phyloP scores from a whole-genome alignment of 2,797 vertebrate genomes.

The Aeoliscus strigatus region DNA sequence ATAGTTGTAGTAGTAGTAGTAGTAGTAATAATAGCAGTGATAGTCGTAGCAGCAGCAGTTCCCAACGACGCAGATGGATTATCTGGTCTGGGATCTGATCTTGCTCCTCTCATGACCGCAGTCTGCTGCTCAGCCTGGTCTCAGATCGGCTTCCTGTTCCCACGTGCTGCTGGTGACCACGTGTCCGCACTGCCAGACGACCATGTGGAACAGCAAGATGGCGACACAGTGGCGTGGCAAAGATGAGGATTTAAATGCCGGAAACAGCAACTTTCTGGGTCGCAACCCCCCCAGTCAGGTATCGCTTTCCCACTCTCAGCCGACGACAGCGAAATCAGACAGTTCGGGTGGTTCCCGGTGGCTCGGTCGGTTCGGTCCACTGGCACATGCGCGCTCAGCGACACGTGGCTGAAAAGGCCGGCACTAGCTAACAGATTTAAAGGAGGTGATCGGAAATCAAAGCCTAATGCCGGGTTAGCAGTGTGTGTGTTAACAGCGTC shows the following conservation, averaged over 20 bases:
- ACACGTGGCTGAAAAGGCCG: constrained; percentile 68
- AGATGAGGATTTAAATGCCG: constrained; percentile 69
- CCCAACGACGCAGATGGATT: no score
- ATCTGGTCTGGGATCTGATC: constrained; percentile 28
- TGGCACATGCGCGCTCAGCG: constrained; percentile 36
- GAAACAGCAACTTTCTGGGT: constrained; percentile 41
- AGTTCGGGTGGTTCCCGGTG: not conserved
- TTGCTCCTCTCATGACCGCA: accelerated
- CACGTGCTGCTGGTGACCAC: constrained; percentile 43
- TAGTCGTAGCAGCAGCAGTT: no score
- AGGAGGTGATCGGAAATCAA: constrained; percentile 4
- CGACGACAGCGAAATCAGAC: accelerated
- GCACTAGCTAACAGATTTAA: constrained; percentile 20
- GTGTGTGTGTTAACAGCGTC: no score
- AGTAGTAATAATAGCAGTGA: no score
- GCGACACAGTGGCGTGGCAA: constrained; percentile 80
- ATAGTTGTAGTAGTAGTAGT: no score
- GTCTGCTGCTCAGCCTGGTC: constrained; percentile 13
- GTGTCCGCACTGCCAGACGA: constrained; percentile 59
- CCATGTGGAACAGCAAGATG: constrained; percentile 81
- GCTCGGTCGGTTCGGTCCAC: not conserved
- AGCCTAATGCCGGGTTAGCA: no score
- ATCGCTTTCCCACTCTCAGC: constrained; percentile 11
- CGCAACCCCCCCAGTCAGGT: constrained; percentile 53
- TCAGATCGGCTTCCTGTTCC: constrained; percentile 20